Conservation (phyloP, 1,140 invertebrate genomes). For the Apis cerana region DNA sequence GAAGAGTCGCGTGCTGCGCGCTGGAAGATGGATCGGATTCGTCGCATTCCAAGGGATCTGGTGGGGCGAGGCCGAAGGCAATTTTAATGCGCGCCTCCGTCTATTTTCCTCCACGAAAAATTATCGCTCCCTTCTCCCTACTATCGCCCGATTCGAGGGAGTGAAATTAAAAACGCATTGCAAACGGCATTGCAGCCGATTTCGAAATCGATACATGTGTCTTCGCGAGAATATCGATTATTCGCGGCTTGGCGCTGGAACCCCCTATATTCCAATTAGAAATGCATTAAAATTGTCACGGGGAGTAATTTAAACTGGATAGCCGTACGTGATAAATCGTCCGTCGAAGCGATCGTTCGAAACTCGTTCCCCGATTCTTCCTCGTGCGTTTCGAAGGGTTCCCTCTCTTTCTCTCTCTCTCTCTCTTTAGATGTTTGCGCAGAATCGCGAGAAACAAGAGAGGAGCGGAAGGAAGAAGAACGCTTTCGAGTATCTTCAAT, state of each 20-base stretch:
- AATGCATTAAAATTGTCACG: constrained; percentile 8
- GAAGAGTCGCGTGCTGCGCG: constrained; percentile 57
- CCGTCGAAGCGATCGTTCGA: background rate
- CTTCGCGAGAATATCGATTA: background rate
- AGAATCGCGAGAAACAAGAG: constrained; percentile 16
- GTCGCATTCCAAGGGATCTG: constrained; percentile 50
- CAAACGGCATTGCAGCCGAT: no score
- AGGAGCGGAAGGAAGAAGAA: constrained; percentile 30
- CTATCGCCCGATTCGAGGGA: no score
- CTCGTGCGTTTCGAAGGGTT: no score
- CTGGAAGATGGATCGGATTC: constrained; percentile 40
- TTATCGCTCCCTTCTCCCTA: no score
- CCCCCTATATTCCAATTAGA: background rate
- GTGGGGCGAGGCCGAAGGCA: constrained; percentile 41
- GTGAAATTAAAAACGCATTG: constrained; percentile 30
- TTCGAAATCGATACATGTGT: background rate
- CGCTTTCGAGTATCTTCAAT: constrained; percentile 48
- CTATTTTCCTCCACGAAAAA: no score
- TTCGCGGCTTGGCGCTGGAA: background rate
- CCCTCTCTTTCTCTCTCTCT: no score
- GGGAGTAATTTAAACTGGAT: background rate
- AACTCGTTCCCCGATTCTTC: background rate
- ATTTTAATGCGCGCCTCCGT: background rate
- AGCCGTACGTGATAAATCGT: background rate
- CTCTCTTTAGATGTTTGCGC: background rate